These are phyloP conservation scores for Calephelis perditalis DNA, from an alignment of 2,888 invertebrate genomes.

Conservation along the genomic window DNA sequence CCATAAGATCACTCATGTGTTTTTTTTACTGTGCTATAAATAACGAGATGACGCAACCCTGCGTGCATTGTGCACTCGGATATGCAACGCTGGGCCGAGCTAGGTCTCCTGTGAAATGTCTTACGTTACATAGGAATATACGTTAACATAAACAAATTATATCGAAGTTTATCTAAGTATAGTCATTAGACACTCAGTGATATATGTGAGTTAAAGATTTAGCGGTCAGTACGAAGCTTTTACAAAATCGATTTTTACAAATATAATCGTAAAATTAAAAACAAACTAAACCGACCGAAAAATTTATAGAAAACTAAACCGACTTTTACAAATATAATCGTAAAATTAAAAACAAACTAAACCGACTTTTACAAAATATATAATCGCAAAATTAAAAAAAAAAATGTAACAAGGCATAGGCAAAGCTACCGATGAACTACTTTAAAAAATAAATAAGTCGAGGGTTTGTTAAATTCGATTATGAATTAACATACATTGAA, in stretches of 20 bases:
- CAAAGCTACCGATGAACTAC: too few species aligned
- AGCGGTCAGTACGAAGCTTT: too few species aligned
- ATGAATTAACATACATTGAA: too few species aligned
- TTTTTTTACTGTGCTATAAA: background rate
- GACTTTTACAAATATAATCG: background rate
- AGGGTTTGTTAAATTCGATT: too few species aligned
- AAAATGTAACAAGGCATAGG: too few species aligned
- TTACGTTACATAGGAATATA: background rate
- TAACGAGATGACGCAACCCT: slow-evolving; percentile 10
- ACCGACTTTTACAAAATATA: background rate
- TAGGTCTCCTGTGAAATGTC: slow-evolving; percentile 7
- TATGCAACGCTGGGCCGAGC: slow-evolving; percentile 11
- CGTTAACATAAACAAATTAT: background rate
- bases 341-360: background rate
- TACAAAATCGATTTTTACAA: too few species aligned
- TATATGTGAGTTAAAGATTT: too few species aligned
- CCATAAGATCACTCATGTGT: too few species aligned
- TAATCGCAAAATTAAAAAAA: background rate
- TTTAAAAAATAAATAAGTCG: too few species aligned
- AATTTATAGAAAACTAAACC: background rate
- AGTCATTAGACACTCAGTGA: too few species aligned
- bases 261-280: background rate
- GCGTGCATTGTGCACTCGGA: slow-evolving; percentile 9
- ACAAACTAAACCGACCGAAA: too few species aligned
- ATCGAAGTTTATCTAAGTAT: too few species aligned